Conservation (phyloP, 2,888 invertebrate genomes). For the Pedicia rivosa region DNA sequence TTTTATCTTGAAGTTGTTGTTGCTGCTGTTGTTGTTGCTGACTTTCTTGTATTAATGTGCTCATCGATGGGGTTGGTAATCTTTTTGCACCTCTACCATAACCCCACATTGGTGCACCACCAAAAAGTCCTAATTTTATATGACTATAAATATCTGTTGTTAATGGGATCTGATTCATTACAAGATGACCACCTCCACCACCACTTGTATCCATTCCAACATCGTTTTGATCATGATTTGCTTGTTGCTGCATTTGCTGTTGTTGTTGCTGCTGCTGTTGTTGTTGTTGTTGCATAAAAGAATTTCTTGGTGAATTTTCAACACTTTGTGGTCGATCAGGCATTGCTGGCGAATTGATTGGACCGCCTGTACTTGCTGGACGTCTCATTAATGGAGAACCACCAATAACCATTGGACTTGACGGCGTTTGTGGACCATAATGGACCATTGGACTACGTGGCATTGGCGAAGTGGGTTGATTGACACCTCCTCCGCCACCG, state of each 20-base stretch:
- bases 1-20: conserved; percentile 8
- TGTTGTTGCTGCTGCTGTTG: conserved; percentile 16
- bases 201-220: conserved; percentile 14
- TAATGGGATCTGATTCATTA: conserved; percentile 40
- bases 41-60: conserved; percentile 2
- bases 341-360: conserved; percentile 32
- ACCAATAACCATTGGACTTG: conserved; percentile 34
- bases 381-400: conserved; percentile 34
- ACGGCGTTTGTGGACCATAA: conserved; percentile 23
- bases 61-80: conserved; percentile 20
- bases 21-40: conserved; percentile 8
- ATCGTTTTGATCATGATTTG: not conserved
- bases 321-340: conserved; percentile 42
- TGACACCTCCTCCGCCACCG: too few relatives aligned
- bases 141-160: not conserved
- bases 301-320: conserved; percentile 29
- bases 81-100: conserved; percentile 29
- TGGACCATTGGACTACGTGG: conserved; percentile 40
- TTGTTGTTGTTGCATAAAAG: not conserved
- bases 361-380: conserved; percentile 36
- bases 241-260: conserved; percentile 14
- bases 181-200: conserved; percentile 37
- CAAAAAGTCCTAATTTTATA: conserved; percentile 28
- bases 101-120: conserved; percentile 50
- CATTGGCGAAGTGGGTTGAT: conserved; percentile 40